Base-by-base conservation (phyloP, 2,113 vertebrate species). In the Callochromis pleurospilus region DNA sequence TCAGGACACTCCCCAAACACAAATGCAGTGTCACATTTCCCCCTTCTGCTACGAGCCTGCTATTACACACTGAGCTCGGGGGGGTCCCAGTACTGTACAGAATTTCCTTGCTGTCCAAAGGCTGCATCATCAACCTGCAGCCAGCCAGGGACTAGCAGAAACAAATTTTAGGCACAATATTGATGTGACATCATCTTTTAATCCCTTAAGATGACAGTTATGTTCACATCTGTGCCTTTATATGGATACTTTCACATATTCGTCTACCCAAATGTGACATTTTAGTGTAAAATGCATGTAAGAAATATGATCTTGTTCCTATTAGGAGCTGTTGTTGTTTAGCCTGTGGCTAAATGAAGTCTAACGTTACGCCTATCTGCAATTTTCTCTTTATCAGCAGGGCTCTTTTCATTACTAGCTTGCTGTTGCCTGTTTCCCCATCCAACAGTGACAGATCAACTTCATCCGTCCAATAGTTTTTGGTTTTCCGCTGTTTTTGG, bases 1-100 rank as follows among this genome's bases (percentile, higher is more conserved):
- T 93, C 90, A 86, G 73, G 60, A 80, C 51, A 49, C 51, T n/a
- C 13, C 42, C 21, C 17, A 53, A 80, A 79, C 55, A 86, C 68
- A 82, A 87, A 86, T 13, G 58, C 65, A 79, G 83, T 24, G 3
- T 88, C 84, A 81, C 85, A 31, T 65, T 51, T 79, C 55, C 80
- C 68, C 49, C 12, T 7, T 42, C 10, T 15, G 6, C 13, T 42
- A 6, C 13, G 11, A 70, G 17, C 49, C 56, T 81, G 42, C 73
- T 49, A 31, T 31, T 77, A 49, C 45, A 49, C 70, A 77, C 70
- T 77, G 70, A 6, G 15, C 70, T 49, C 6, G 8, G 24, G 24
- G 31, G 9, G 1, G 40, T 31, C 82, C 40, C 53, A 33, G 19
- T 54, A 19, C 19, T 19, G 10, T 5, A 14, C 12, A 73, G 68